A percentile compares a stretch with the other conserved stretches of the same genome.
phyloP scores from a whole-genome alignment of 2,888 invertebrate genomes.

The Pseudeuparius sepicola region DNA sequence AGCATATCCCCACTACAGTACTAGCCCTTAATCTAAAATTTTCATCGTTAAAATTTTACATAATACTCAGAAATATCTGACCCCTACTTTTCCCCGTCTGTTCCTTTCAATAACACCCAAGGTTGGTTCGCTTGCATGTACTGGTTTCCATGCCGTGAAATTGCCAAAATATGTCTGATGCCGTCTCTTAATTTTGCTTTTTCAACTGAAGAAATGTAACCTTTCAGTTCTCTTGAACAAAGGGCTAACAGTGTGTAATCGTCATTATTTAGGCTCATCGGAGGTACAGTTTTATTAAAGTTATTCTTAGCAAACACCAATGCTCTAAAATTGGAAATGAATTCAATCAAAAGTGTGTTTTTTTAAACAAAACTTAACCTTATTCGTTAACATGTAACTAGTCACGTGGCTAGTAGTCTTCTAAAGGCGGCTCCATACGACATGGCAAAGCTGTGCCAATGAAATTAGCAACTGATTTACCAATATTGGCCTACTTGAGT shows the following conservation, averaged over 20 bases:
- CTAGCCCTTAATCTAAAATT: conserved; percentile 56
- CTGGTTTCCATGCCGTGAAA: conserved; percentile 91
- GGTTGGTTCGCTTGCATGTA: conserved; percentile 93
- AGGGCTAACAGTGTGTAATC: conserved; percentile 68
- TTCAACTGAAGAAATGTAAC: conserved; percentile 64
- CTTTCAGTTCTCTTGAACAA: conserved; percentile 65
- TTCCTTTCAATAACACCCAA: conserved; percentile 87
- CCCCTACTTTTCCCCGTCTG: conserved; percentile 60
- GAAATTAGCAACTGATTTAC: too few relatives aligned
- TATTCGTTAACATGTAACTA: too few relatives aligned
- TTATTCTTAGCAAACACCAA: conserved; percentile 80
- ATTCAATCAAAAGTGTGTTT: too few relatives aligned
- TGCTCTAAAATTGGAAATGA: conserved; percentile 47
- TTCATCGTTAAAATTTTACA: neutral
- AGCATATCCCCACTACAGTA: conserved; percentile 76
- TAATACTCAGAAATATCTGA: conserved; percentile 9
- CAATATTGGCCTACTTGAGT: too few relatives aligned
- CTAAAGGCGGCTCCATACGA: too few relatives aligned
- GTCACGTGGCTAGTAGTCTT: too few relatives aligned
- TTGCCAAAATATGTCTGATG: conserved; percentile 69
- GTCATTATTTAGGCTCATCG: conserved; percentile 49
- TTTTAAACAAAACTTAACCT: too few relatives aligned
- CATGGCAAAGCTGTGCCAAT: too few relatives aligned
- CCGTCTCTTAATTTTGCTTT: conserved; percentile 76
- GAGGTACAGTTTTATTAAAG: conserved; percentile 61